Base-by-base conservation (phyloP, 2,888 invertebrate species). In the Apoda limacodes region DNA sequence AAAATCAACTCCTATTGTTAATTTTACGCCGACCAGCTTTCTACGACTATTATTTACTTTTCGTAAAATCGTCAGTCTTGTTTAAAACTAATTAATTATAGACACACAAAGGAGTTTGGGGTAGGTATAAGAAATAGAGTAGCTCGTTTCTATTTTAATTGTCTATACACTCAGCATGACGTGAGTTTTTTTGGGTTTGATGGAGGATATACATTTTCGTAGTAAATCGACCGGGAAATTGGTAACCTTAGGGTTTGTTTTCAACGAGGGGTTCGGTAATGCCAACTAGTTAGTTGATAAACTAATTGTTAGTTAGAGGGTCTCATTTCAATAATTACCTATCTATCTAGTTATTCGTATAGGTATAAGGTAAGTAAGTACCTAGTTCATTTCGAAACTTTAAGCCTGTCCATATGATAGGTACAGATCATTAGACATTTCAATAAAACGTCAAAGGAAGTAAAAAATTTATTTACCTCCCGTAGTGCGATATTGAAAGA, bases 171-270 rank as follows among this genome's bases (percentile, higher is more conserved):
- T 46, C 43, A 50, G 52, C 63, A 60, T 72, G 72, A 68, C 72
- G 52, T 35, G 40, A 58, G 50, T 45, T 46, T 65, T 63, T 67
- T 57, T n/a, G n/a, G n/a, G n/a, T n/a, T 51, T 52, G 46, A 50
- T 63, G 55, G 59, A 59, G 58, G 55, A 57, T 58, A 60, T 55
- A 57, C 58, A 51, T 64, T 71, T 72, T 59, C 51, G 58, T 52
- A 57, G 60, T 63, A 76, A 80, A 78, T 78, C 76, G 74, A 76
- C 55, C 67, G 70, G 68, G 71, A 78, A 78, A 80, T 80, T 78
- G 72, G 61, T 55, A 62, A 61, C 53, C 53, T 60, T 56, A 51
- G 51, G 48, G n/a, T 55, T 60, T 53, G 55, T 52, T 54, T 39
- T 45, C 46, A 48, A 49, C 45, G 45, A n/a, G n/a, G 53, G 51